phyloP scores from a whole-genome alignment of 2,113 vertebrate species.

The Cyprinodon brontotheroides region DNA sequence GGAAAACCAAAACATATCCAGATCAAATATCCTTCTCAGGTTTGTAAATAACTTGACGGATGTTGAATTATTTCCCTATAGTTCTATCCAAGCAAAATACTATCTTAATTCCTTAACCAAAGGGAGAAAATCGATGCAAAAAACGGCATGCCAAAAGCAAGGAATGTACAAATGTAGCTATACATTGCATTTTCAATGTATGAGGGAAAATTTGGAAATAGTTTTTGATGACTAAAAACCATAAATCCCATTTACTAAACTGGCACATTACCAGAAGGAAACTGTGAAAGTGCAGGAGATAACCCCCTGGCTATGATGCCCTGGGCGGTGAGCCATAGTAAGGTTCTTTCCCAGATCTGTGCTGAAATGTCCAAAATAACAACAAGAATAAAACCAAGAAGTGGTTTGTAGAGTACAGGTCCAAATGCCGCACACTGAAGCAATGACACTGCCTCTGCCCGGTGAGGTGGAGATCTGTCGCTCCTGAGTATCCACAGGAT shows the following conservation, averaged over 20 bases:
- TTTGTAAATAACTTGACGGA: too few relatives aligned
- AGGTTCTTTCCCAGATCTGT: neutral
- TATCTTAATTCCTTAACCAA: neutral
- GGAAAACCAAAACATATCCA: too few relatives aligned
- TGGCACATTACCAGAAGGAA: neutral
- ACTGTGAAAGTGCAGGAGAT: neutral
- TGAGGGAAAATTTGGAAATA: neutral
- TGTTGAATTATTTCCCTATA: neutral
- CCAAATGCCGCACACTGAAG: neutral
- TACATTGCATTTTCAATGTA: neutral
- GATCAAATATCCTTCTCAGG: too few relatives aligned
- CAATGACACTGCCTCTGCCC: constrained; percentile 8
- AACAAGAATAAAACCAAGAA: neutral
- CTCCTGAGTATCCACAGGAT: constrained; percentile 38
- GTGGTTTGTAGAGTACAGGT: neutral
- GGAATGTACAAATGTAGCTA: neutral
- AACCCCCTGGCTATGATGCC: too few relatives aligned
- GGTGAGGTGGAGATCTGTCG: constrained; percentile 22
- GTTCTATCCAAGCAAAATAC: neutral
- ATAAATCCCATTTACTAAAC: neutral
- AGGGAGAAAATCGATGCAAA: neutral
- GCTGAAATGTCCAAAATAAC: constrained; percentile 45
- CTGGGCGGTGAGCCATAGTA: neutral
- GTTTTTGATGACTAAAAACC: neutral
- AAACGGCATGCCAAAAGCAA: neutral